A percentile compares a stretch with the other conserved stretches of the same genome.
phyloP scores from a whole-genome alignment of 2,888 invertebrate species.

The Oligia strigilis region DNA sequence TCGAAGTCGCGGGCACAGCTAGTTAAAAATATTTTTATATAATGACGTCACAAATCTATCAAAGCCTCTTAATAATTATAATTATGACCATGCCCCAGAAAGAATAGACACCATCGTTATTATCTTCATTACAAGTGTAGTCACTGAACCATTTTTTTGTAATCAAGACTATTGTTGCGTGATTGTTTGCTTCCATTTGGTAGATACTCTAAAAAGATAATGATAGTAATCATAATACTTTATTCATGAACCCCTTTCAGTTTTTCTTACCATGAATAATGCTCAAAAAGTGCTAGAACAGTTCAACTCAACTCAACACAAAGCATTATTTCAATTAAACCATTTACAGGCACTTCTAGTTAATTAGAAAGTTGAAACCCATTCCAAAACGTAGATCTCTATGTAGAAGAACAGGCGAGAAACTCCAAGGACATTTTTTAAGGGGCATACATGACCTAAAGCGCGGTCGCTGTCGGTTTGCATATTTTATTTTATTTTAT shows the following conservation, averaged over 20 bases:
- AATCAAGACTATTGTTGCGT: slow-evolving; percentile 20
- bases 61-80: background rate
- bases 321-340: background rate
- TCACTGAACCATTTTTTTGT: background rate
- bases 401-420: no score
- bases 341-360: background rate
- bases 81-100: background rate
- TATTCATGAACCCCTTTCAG: background rate
- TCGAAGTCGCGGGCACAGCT: no score
- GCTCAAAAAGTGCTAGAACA: background rate
- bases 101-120: background rate
- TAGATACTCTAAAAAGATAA: slow-evolving; percentile 3
- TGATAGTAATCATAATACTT: background rate
- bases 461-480: no score
- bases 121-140: background rate
- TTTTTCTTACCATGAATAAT: background rate
- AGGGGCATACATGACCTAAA: no score
- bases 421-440: no score
- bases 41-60: background rate
- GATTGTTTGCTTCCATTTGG: background rate
- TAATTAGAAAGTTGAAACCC: no score
- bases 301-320: background rate
- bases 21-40: background rate
- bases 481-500: no score
- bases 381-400: no score